Evolutionary conservation across 1,140 invertebrate species (phyloP), one percentile per base, ranked within the genome.

Genomic region (Cydia strobilella): DNA sequence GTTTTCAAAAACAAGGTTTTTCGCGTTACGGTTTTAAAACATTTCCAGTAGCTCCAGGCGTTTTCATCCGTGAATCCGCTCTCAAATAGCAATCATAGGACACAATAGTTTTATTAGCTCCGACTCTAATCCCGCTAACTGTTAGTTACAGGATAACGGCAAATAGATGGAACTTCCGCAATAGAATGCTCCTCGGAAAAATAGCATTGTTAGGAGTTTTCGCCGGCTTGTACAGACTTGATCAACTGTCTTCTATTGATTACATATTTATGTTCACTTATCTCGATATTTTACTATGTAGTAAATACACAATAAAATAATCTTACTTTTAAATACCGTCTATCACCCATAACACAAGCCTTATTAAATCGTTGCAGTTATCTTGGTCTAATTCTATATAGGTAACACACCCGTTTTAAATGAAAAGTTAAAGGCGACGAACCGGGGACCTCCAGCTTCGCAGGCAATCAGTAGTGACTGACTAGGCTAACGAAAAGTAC

Each of bases 61-160:
- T 59, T 23, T 59, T 20, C 54, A 59, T 59, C n/a, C n/a, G n/a
- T 20, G 54, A 23, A 59, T 59, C 54, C 54, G 7, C 54, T 59
- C 54, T 59, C 54, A 65, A 65, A 35, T 65, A 65, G 25, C 63
- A 65, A 65, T 65, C 63, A 65, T 65, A 65, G 63, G 25, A 35
- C 63, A 65, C 63, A 65, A 65, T 65, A 65, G 63, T 65, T 65
- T 65, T 65, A 31, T 65, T 65, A 35, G 63, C 63, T 35, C 18
- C 63, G 27, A n/a, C 12, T 31, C 63, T 65, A 65, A 65, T 65
- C 63, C 62, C 27, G 27, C 63, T 65, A 65, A 35, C 63, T 31
- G 63, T 35, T 65, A 65, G 63, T 65, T 65, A 65, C 63, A 27
- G 63, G 23, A 35, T 65, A 65, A 65, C 63, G 23, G 25, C 63